A percentile compares a stretch with the other conserved stretches of the same genome.
Conservation (phyloP, 2,888 invertebrate genomes). For the Rambutsinella grinnellia region DNA sequence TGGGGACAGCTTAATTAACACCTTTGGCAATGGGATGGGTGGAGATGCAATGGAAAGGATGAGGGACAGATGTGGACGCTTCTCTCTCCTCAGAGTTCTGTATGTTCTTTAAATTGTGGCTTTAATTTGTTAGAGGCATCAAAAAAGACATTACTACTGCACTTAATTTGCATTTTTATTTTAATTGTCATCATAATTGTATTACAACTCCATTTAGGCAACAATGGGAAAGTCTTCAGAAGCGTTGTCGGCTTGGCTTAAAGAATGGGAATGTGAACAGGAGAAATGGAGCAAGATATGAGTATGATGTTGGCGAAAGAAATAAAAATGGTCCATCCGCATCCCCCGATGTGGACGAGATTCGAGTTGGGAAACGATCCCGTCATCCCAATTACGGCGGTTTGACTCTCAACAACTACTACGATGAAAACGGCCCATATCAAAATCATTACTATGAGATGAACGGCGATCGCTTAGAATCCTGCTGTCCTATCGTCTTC, state of each 20-base stretch:
- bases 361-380: slow-evolving; percentile 12
- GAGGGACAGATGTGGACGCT: slow-evolving; percentile 42
- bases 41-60: slow-evolving; percentile 8
- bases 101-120: too few relatives aligned
- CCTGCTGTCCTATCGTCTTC: slow-evolving; percentile 60
- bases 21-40: slow-evolving; percentile 11
- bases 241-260: slow-evolving; percentile 14
- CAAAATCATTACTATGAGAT: slow-evolving; percentile 31
- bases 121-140: too few relatives aligned
- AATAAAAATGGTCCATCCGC: background rate
- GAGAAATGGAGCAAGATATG: background rate
- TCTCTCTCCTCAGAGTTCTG: slow-evolving; percentile 30
- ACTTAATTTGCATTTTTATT: too few relatives aligned
- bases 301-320: background rate
- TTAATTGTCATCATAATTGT: too few relatives aligned
- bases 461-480: slow-evolving; percentile 34
- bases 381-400: background rate
- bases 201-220: too few relatives aligned
- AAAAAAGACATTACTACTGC: too few relatives aligned
- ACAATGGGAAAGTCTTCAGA: slow-evolving; percentile 39
- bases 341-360: slow-evolving; percentile 1
- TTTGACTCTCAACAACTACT: too few relatives aligned
- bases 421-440: background rate
- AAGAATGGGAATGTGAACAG: background rate
- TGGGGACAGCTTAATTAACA: slow-evolving; percentile 16